Conservation (phyloP, 1,140 invertebrate species). For the Linepithema humile region DNA sequence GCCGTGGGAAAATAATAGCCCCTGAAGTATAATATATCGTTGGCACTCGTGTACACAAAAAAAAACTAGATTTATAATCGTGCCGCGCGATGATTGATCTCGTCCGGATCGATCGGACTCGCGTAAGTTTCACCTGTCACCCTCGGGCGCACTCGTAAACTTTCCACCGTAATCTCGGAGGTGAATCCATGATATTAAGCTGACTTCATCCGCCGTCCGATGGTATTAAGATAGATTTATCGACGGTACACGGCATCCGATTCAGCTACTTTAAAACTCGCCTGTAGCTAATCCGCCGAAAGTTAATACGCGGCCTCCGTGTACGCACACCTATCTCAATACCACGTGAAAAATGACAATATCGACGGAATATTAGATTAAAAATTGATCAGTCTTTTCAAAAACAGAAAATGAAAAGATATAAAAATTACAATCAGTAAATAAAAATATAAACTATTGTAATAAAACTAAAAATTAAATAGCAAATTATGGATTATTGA, state of each 20-base stretch:
- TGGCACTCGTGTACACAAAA: no score
- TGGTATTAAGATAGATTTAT: conserved; percentile 58
- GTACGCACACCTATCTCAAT: conserved; percentile 9
- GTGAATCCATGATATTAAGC: conserved; percentile 52
- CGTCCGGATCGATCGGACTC: background rate
- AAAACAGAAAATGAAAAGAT: background rate
- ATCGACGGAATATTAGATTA: background rate
- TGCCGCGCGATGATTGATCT: no score
- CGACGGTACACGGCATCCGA: conserved; percentile 8
- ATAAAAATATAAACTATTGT: background rate
- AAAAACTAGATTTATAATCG: no score
- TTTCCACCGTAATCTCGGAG: conserved; percentile 46
- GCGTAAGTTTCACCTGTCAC: conserved; percentile 4
- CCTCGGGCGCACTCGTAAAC: conserved; percentile 44
- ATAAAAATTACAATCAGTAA: background rate
- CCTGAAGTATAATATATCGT: background rate
- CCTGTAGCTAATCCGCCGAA: conserved; percentile 48
- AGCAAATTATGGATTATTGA: background rate
- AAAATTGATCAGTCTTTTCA: background rate
- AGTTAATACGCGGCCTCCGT: conserved; percentile 42
- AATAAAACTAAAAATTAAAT: background rate
- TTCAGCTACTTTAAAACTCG: conserved; percentile 29
- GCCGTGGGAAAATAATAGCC: conserved; percentile 49
- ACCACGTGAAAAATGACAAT: conserved; percentile 17
- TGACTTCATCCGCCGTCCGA: conserved; percentile 17